phyloP scores from a whole-genome alignment of 2,888 invertebrate species.

The Zeuzera pyrina region DNA sequence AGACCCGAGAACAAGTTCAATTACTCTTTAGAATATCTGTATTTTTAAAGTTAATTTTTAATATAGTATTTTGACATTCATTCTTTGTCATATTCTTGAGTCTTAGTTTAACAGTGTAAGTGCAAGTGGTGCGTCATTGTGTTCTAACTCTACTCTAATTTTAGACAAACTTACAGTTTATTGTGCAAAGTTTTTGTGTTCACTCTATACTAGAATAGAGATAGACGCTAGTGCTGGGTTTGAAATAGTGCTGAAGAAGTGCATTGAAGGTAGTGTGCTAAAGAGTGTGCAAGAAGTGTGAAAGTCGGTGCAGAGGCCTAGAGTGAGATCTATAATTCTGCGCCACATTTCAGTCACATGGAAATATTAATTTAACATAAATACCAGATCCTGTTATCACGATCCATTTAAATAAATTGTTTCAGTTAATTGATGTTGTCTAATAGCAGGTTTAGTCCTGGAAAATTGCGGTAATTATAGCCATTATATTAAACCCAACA shows the following conservation, averaged over 20 bases:
- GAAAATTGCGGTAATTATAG: too few species aligned
- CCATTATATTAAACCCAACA: too few species aligned
- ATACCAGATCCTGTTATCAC: too few species aligned
- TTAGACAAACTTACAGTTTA: slow-evolving; percentile 50
- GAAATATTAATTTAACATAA: too few species aligned
- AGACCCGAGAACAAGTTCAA: slow-evolving; percentile 34
- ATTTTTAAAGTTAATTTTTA: neutral
- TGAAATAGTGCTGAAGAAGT: slow-evolving; percentile 55
- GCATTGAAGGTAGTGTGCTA: slow-evolving; percentile 64
- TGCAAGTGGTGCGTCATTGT: slow-evolving; percentile 43
- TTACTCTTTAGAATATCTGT: slow-evolving; percentile 9
- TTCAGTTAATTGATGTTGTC: too few species aligned
- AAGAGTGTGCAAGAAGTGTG: slow-evolving; percentile 57
- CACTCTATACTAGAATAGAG: slow-evolving; percentile 61
- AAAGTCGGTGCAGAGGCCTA: slow-evolving; percentile 58
- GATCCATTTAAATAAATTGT: too few species aligned
- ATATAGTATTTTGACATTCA: neutral
- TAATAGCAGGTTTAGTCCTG: too few species aligned
- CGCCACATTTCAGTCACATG: slow-evolving; percentile 4
- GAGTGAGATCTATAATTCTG: slow-evolving; percentile 53
- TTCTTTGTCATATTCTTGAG: slow-evolving; percentile 35
- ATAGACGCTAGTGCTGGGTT: slow-evolving; percentile 39
- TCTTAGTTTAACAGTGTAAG: slow-evolving; percentile 45
- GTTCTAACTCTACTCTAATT: slow-evolving; percentile 55
- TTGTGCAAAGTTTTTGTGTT: slow-evolving; percentile 52